Evolutionary conservation across 1,140 invertebrate genomes (phyloP), one percentile per base, ranked within the genome.

Genomic region (Harlomillsia oculata): DNA sequence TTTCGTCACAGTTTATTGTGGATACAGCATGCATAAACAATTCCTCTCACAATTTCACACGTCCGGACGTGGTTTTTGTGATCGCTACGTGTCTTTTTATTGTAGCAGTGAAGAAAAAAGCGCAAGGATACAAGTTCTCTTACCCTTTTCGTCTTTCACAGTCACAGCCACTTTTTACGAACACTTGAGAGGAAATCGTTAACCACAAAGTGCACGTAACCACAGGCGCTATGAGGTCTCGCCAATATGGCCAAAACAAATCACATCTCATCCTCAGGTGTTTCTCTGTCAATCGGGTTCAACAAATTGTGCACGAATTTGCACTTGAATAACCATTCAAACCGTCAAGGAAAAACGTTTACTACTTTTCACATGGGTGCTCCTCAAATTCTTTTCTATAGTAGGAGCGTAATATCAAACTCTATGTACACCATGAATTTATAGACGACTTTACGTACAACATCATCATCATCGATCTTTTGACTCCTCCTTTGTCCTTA

Each of bases 21-120:
- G 32, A 29, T 28, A 55, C 53, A 55, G 43, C 53, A 55, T 46
- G 44, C 53, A 55, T 55, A 55, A 55, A 55, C 43, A 55, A 55
- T 55, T 32, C n/a, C 53, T 21, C 44, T 55, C 30, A 30, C 43
- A 55, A 55, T 55, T 55, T 55, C 53, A 55, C 53, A 55, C 53
- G 53, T 55, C 25, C 36, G 26, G 23, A 34, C 43, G 53, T 44
- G 53, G 53, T 55, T 55, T 55, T 55, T 36, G 50, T 41, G 37
- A 52, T 26, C 40, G 50, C 30, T 53, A 32, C 30, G n/a, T n/a
- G n/a, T 32, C 45, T 48, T 48, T 48, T 48, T 48, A 48, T 48
- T 28, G 45, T n/a, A n/a, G n/a, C n/a, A n/a, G n/a, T n/a, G n/a
- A n/a, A n/a, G n/a, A n/a, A n/a, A n/a, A n/a, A n/a, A 23, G 13